A percentile compares a stretch with the other conserved stretches of the same genome.
Evolutionary conservation across 2,888 invertebrate species (phyloP).

Genomic region (Drosophila recens): DNA sequence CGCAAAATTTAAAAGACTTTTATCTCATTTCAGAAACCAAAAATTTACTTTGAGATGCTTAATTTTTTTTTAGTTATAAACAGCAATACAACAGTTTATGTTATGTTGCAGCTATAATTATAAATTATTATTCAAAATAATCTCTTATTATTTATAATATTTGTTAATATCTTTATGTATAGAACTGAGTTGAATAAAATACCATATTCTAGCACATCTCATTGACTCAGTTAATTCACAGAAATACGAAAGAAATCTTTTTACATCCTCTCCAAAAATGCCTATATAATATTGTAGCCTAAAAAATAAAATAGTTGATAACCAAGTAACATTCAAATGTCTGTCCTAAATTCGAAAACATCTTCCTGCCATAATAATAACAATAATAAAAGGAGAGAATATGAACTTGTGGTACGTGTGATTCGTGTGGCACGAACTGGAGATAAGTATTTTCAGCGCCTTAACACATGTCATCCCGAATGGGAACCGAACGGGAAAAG

Average conservation of each 20-base stretch:
- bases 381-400: conserved; percentile 18
- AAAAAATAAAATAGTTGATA: not conserved
- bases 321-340: conserved; percentile 1
- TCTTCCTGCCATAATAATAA: conserved; percentile 27
- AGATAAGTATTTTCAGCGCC: conserved; percentile 57
- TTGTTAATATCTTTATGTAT: no score
- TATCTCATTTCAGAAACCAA: no score
- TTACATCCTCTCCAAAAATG: not conserved
- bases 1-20: no score
- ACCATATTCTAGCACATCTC: no score
- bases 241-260: not conserved
- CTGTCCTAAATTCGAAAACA: not conserved
- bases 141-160: no score
- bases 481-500: conserved; percentile 25
- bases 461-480: conserved; percentile 51
- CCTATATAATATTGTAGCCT: no score
- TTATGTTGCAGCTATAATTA: no score
- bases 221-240: not conserved
- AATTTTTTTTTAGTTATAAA: no score
- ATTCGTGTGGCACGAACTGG: conserved; percentile 56
- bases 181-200: no score
- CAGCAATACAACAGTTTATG: no score
- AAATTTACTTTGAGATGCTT: no score
- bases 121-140: no score
- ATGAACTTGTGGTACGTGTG: conserved; percentile 35